Base-by-base conservation (phyloP, 2,113 vertebrate genomes). In the Triplophysa siluroides region DNA sequence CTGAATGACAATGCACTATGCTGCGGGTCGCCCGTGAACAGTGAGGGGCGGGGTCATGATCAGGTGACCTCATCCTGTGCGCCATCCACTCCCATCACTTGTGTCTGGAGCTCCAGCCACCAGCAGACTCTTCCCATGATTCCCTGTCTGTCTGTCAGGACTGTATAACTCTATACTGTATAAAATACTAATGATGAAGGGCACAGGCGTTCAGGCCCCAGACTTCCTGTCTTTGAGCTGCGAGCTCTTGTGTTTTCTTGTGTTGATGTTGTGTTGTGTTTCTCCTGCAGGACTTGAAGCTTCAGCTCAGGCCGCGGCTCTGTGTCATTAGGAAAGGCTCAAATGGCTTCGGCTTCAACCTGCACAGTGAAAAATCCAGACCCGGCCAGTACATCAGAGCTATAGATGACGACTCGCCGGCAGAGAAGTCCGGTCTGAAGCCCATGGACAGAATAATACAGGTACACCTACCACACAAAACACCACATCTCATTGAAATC, bases 311-410 rank as follows among this genome's bases (percentile, higher is more conserved):
- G 4, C 97, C 97, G 0, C 94, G 97, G 1, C 93, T 98, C n/a
- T 99, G 97, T 87, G 93, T 94, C 87, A 92, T 99, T 81, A 88
- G 90, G 78, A 96, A 95, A 43, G 92, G 93, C 0, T 92, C 94
- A 52, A 93, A 29, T 0, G 97, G 97, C 83, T 98, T 98, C 0
- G 97, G 97, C 58, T 99, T 99, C 89, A 99, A 99, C 91, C 92
- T 99, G 76, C 97, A 98, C 93, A 98, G 97, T 0, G 96, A 98
- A 76, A 97, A 97, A 56, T 94, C 95, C 2, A 90, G 93, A 41
- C 97, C 96, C 0, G 97, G 97, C 4, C 97, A 99, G 87, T 99
- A 94, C 88, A 97, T 99, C 89, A 95, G 97, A 78, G 96, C 96
- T 0, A 93, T 98, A 43, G 96, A 98, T 64, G 92, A 89, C 0